Percentiles rank a stretch among this genome's conserved stretches.
Evolutionary conservation across 2,113 vertebrate genomes (phyloP).

Genomic region (Mesembrinibis cayennensis): DNA sequence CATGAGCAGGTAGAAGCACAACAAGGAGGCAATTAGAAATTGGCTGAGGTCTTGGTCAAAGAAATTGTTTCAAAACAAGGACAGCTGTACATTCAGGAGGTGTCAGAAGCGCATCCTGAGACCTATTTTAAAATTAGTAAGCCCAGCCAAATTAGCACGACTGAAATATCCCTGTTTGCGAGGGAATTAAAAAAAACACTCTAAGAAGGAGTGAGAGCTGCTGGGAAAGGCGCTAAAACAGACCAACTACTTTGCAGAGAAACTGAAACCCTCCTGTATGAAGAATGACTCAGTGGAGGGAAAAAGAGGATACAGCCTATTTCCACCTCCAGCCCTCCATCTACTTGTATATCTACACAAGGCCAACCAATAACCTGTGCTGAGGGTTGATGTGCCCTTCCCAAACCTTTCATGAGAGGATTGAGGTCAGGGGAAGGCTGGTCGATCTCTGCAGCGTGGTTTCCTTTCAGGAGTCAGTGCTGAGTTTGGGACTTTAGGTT

Average conservation of each 20-base stretch:
- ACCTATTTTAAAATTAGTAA: background rate
- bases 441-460: accelerated
- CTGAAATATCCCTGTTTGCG: background rate
- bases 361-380: background rate
- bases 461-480: background rate
- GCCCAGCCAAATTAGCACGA: background rate
- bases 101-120: background rate
- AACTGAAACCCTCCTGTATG: background rate
- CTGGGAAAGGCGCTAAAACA: background rate
- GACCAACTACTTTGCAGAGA: background rate
- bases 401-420: background rate
- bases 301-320: background rate
- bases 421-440: background rate
- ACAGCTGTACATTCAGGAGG: background rate
- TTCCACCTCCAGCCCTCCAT: background rate
- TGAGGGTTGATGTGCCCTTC: background rate
- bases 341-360: background rate
- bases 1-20: background rate
- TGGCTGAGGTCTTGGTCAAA: background rate
- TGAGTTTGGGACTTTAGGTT: background rate
- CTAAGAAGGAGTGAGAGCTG: background rate
- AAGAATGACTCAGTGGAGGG: background rate
- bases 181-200: background rate
- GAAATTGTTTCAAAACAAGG: background rate
- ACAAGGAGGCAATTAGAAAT: background rate